These are phyloP conservation scores for Astropecten irregularis DNA, from an alignment of 53 echinoderm and acorn worm genomes.

Conservation along the genomic window DNA sequence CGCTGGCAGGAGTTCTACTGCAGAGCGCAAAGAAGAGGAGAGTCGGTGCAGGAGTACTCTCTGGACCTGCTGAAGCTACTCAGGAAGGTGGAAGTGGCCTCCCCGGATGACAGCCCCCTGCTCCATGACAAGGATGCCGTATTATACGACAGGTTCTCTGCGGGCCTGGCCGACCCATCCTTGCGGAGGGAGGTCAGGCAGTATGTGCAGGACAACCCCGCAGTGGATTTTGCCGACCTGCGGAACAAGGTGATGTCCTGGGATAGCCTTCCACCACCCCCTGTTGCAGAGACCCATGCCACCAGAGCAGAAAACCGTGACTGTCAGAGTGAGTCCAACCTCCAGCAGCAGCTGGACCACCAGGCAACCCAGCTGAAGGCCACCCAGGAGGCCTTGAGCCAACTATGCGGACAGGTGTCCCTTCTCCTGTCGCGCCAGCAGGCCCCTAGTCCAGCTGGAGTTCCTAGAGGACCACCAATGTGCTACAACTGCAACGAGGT, in stretches of 20 bases:
- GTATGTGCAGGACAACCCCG: too few species aligned
- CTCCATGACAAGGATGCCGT: background rate
- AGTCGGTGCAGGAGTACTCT: background rate
- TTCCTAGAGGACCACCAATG: background rate
- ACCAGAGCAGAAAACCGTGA: background rate
- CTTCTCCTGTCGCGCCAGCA: background rate
- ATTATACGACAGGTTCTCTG: background rate
- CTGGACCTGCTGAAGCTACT: background rate
- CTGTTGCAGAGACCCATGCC: background rate
- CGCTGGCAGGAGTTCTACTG: too few species aligned
- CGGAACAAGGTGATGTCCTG: too few species aligned
- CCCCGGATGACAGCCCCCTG: too few species aligned
- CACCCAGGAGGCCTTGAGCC: too few species aligned
- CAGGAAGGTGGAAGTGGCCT: background rate
- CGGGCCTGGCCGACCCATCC: background rate
- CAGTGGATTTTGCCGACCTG: too few species aligned
- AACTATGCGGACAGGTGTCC: constrained; percentile 5
- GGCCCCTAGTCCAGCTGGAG: background rate
- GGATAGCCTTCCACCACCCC: background rate
- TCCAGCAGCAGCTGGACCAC: constrained; percentile 20
- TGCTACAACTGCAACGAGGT: background rate
- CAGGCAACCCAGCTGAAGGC: constrained; percentile 26
- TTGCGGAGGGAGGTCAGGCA: too few species aligned
- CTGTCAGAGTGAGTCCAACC: background rate
- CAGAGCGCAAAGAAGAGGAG: background rate